Conservation (phyloP, 2,113 vertebrate genomes). For the Carassius auratus region DNA sequence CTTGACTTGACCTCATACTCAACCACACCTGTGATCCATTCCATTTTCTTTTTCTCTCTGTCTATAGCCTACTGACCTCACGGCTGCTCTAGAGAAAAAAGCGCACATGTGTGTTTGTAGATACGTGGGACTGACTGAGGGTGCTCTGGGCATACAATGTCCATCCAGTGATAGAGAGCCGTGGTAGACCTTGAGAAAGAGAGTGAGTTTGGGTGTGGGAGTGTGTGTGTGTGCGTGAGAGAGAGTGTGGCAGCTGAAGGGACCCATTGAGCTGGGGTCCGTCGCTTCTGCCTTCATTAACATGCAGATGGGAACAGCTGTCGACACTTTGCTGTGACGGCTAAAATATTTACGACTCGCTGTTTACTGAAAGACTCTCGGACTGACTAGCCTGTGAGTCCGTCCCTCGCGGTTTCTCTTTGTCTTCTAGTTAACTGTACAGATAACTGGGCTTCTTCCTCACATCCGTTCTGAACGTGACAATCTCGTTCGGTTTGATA, state of each 20-base stretch:
- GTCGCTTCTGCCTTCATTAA: conserved; percentile 73
- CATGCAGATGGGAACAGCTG: conserved; percentile 77
- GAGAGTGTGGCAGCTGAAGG: conserved; percentile 68
- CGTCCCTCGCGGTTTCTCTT: conserved; percentile 20
- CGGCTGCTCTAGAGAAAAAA: conserved; percentile 46
- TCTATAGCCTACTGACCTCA: conserved; percentile 50
- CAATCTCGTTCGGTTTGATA: conserved; percentile 59
- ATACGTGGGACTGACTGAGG: conserved; percentile 42
- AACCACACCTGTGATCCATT: neutral
- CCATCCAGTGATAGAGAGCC: conserved; percentile 49
- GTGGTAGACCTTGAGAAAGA: conserved; percentile 50
- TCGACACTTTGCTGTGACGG: conserved; percentile 75
- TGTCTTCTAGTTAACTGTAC: too few species aligned
- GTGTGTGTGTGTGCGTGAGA: conserved; percentile 50
- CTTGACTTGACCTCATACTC: conserved; percentile 45
- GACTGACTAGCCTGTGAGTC: conserved; percentile 58
- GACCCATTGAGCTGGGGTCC: conserved; percentile 69
- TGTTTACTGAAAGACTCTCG: conserved; percentile 68
- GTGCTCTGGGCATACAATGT: conserved; percentile 41
- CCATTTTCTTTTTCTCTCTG: conserved; percentile 30
- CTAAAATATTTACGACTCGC: conserved; percentile 79
- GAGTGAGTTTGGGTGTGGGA: conserved; percentile 41
- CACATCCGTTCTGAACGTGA: neutral
- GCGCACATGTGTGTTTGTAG: conserved; percentile 49
- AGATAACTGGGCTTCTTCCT: neutral